Percentiles rank a stretch among this genome's conserved stretches.
Conservation (phyloP, 2,888 invertebrate species). For the Arctia plantaginis region DNA sequence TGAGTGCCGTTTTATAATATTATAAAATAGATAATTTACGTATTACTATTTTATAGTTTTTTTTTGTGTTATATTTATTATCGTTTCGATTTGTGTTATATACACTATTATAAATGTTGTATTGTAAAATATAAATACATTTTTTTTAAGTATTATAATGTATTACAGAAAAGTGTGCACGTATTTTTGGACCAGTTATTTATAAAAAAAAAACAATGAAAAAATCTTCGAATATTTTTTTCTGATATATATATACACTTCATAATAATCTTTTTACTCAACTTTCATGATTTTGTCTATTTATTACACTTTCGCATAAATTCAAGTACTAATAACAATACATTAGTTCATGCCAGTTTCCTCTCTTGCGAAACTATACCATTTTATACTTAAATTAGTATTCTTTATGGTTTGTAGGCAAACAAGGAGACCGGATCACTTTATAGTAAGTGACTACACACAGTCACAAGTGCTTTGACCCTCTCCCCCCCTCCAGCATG, state of each 20-base stretch:
- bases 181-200: neutral
- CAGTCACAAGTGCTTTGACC: too few relatives aligned
- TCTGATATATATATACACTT: neutral
- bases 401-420: too few relatives aligned
- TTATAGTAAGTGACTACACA: too few relatives aligned
- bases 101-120: neutral
- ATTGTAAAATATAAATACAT: neutral
- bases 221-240: neutral
- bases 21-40: neutral
- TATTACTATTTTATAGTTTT: neutral
- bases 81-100: neutral
- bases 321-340: neutral
- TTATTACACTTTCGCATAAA: neutral
- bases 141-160: neutral
- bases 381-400: too few relatives aligned
- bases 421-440: too few relatives aligned
- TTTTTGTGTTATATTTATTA: neutral
- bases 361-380: neutral
- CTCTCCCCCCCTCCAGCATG: too few relatives aligned
- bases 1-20: neutral
- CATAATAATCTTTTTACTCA: neutral
- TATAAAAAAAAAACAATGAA: too few relatives aligned
- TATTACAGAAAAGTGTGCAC: neutral
- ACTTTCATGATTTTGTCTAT: neutral
- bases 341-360: neutral